Percentiles rank a stretch among this genome's conserved stretches.
Conservation (phyloP, 2,113 vertebrate genomes). For the Rhagologus leucostigma region DNA sequence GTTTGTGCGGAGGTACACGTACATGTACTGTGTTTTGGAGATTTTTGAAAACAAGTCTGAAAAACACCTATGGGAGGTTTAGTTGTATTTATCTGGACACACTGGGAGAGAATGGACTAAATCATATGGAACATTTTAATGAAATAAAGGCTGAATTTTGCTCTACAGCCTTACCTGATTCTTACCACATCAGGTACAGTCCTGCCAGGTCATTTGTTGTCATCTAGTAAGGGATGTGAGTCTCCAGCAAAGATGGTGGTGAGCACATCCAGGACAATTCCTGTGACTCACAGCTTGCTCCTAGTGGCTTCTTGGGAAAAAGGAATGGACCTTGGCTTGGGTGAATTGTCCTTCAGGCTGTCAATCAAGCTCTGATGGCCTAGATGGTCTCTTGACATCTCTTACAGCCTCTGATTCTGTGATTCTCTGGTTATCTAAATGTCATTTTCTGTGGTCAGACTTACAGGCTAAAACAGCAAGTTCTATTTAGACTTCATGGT, state of each 20-base stretch:
- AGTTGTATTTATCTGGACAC: background rate
- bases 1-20: accelerated
- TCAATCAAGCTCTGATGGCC: background rate
- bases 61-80: background rate
- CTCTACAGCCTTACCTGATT: background rate
- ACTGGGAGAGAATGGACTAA: background rate
- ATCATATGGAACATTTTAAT: background rate
- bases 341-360: background rate
- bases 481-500: slow-evolving; percentile 8
- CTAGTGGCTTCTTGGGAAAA: background rate
- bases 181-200: background rate
- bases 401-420: background rate
- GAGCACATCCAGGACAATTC: background rate
- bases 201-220: background rate
- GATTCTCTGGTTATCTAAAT: slow-evolving; percentile 23
- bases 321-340: background rate
- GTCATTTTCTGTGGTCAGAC: slow-evolving; percentile 26
- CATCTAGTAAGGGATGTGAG: background rate
- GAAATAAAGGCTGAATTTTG: background rate
- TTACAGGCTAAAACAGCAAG: background rate
- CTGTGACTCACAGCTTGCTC: background rate
- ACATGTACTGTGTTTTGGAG: background rate
- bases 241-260: background rate
- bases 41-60: background rate
- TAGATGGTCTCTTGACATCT: background rate